These are phyloP conservation scores for Sylvietta virens DNA, from an alignment of 2,113 vertebrate genomes.

Conservation along the genomic window DNA sequence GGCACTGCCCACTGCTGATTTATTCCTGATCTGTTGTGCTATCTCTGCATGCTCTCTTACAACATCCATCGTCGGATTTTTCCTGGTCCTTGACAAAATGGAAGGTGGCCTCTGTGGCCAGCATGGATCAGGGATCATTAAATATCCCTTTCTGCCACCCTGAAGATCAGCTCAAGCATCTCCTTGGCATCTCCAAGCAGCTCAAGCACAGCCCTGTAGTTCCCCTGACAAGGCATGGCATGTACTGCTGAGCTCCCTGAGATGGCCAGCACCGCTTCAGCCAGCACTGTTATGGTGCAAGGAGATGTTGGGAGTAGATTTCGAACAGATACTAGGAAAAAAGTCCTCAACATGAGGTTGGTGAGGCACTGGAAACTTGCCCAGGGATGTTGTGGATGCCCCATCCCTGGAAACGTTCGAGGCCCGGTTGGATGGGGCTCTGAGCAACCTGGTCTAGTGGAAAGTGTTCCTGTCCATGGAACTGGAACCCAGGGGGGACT, in stretches of 20 bases:
- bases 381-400: not conserved
- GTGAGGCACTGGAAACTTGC: not conserved
- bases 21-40: not conserved
- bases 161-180: not conserved
- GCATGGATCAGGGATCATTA: not conserved
- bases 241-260: not conserved
- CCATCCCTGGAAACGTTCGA: not conserved
- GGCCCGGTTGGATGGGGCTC: not conserved
- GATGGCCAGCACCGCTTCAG: not conserved
- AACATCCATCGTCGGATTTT: not conserved
- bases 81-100: not conserved
- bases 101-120: not conserved
- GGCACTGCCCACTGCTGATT: not conserved
- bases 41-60: not conserved
- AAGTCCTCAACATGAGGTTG: not conserved
- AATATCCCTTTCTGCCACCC: not conserved
- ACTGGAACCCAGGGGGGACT: accelerated
- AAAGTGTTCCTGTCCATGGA: not conserved
- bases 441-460: not conserved
- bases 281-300: not conserved
- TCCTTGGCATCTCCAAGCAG: not conserved
- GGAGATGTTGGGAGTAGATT: not conserved
- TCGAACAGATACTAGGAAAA: not conserved
- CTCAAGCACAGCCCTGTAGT: not conserved
- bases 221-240: accelerated